A percentile compares a stretch with the other conserved stretches of the same genome.
Conservation (phyloP, 2,113 vertebrate species). For the Rhegmatorhina hoffmannsi region DNA sequence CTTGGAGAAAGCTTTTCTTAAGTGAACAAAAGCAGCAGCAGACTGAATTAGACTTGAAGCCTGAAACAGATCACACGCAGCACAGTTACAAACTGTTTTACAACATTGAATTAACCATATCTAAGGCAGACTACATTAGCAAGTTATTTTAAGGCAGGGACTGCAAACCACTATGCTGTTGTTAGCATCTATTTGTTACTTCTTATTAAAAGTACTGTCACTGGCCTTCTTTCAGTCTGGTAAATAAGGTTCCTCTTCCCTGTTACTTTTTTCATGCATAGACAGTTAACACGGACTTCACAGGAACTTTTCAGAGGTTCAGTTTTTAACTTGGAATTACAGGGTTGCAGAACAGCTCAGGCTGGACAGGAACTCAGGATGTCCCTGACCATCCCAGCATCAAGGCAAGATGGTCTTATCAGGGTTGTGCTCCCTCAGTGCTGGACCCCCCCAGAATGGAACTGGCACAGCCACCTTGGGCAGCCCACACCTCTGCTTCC, state of each 20-base stretch:
- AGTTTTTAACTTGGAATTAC: background rate
- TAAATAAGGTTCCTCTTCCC: background rate
- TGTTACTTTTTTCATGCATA: background rate
- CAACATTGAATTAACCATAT: background rate
- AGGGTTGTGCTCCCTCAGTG: accelerated
- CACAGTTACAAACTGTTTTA: background rate
- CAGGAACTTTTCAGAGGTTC: background rate
- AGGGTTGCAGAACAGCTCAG: accelerated
- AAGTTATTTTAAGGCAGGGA: background rate
- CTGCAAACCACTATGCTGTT: background rate
- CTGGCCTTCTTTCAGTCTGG: background rate
- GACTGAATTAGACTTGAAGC: background rate
- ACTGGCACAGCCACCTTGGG: background rate
- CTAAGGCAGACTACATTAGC: background rate
- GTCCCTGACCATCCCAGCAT: background rate
- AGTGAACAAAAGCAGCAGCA: background rate
- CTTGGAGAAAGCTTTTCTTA: background rate
- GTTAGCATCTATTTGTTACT: background rate
- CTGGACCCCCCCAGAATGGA: background rate
- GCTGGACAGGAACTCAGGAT: accelerated
- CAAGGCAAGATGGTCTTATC: background rate
- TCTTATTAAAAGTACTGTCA: background rate
- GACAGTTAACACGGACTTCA: background rate
- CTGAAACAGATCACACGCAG: background rate
- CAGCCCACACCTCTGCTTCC: background rate